Evolutionary conservation across 2,888 invertebrate species (phyloP).

Genomic region (Antitype chi): DNA sequence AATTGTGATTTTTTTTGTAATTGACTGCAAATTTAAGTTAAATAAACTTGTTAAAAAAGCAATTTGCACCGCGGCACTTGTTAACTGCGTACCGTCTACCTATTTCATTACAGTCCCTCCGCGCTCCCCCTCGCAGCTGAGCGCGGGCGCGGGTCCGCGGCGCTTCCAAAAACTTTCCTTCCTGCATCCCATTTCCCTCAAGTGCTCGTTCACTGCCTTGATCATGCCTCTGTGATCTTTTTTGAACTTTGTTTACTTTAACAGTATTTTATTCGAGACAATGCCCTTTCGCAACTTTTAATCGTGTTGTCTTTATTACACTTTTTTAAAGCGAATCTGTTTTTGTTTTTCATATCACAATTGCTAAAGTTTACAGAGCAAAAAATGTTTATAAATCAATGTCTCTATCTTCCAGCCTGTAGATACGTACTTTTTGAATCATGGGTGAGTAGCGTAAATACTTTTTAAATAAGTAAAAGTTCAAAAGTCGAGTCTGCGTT

Average conservation of each 20-base stretch:
- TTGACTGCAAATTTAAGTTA: slow-evolving; percentile 67
- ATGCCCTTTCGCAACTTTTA: slow-evolving; percentile 57
- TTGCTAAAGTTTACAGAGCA: slow-evolving; percentile 16
- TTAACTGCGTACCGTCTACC: slow-evolving; percentile 71
- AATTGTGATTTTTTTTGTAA: slow-evolving; percentile 67
- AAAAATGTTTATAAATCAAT: slow-evolving; percentile 12
- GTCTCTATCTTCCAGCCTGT: not conserved
- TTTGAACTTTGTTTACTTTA: slow-evolving; percentile 72
- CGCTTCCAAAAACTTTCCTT: slow-evolving; percentile 68
- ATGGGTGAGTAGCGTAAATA: not conserved
- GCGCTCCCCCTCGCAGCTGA: slow-evolving; percentile 56
- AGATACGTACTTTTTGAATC: not conserved
- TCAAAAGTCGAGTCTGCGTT: not conserved
- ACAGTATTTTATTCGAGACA: slow-evolving; percentile 64
- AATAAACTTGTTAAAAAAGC: slow-evolving; percentile 75
- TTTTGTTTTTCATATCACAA: slow-evolving; percentile 52
- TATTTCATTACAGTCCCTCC: slow-evolving; percentile 73
- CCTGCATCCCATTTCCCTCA: slow-evolving; percentile 78
- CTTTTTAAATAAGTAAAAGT: not conserved
- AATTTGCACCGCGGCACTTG: slow-evolving; percentile 73
- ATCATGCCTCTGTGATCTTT: slow-evolving; percentile 75
- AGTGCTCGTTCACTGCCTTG: slow-evolving; percentile 77
- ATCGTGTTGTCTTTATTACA: slow-evolving; percentile 60
- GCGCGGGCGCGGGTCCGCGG: slow-evolving; percentile 40
- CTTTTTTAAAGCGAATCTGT: slow-evolving; percentile 55